phyloP scores from a whole-genome alignment of 1,140 invertebrate genomes.

The Sarcophaga bullata region DNA sequence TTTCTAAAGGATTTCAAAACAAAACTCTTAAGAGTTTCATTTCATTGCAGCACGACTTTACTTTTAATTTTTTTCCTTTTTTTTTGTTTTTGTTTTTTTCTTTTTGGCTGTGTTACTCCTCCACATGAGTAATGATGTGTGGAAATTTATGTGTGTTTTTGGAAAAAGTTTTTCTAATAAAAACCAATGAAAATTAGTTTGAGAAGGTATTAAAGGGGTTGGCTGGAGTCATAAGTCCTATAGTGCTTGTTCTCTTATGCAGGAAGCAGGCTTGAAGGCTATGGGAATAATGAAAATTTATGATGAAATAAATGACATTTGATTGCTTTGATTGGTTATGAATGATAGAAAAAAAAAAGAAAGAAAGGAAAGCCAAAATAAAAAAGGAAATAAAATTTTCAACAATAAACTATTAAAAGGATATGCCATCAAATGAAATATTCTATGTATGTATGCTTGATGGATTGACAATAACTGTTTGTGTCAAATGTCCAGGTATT shows the following conservation, averaged over 20 bases:
- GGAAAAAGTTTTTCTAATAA: constrained; percentile 33
- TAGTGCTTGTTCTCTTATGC: too few species aligned
- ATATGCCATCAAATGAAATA: neutral
- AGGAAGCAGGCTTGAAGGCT: too few species aligned
- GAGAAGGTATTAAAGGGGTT: neutral
- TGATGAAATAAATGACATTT: constrained; percentile 22
- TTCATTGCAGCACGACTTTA: too few species aligned
- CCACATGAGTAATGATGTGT: constrained; percentile 38
- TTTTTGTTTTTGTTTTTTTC: too few species aligned
- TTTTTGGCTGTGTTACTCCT: neutral
- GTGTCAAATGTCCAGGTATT: neutral
- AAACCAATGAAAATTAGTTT: constrained; percentile 35
- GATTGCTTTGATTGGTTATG: constrained; percentile 6
- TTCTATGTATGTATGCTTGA: too few species aligned
- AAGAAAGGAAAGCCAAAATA: too few species aligned
- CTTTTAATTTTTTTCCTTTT: too few species aligned
- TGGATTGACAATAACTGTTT: too few species aligned
- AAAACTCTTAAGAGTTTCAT: neutral
- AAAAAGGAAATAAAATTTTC: neutral
- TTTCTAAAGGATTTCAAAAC: neutral
- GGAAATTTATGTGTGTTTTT: constrained; percentile 27
- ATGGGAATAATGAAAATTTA: constrained; percentile 14
- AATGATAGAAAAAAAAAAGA: neutral
- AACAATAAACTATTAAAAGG: constrained; percentile 1
- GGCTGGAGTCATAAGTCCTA: too few species aligned